phyloP scores from a whole-genome alignment of 2,797 vertebrate genomes.

The Premnoplex brunnescens region DNA sequence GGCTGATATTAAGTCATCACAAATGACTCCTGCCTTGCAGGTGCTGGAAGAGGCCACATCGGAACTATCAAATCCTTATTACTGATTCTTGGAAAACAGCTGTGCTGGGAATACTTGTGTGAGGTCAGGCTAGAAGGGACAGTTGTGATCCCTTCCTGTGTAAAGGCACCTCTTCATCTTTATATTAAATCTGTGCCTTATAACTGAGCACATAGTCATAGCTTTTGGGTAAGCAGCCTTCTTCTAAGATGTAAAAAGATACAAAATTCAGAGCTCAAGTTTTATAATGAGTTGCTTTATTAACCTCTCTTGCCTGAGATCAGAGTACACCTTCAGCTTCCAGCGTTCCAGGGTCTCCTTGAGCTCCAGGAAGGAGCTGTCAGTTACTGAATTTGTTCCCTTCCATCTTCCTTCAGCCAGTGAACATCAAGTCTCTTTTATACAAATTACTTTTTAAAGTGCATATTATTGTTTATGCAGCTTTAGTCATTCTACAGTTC shows the following conservation, averaged over 20 bases:
- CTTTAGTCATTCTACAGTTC: neutral
- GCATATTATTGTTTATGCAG: neutral
- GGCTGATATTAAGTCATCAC: neutral
- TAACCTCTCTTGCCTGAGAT: neutral
- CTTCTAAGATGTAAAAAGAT: neutral
- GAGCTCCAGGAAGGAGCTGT: neutral
- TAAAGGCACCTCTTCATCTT: neutral
- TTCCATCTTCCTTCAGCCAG: neutral
- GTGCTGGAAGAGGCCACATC: neutral
- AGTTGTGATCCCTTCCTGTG: neutral
- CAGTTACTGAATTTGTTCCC: neutral
- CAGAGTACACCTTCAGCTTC: neutral
- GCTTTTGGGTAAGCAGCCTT: neutral
- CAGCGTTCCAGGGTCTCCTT: neutral
- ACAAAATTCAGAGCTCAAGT: neutral
- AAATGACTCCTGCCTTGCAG: neutral
- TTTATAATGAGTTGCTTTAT: neutral
- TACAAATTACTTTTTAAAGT: neutral
- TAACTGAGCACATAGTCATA: accelerated
- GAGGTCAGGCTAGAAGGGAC: neutral
- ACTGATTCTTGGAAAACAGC: neutral
- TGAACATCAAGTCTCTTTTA: neutral
- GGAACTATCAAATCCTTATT: neutral
- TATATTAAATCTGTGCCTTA: neutral
- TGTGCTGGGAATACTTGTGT: neutral